Evolutionary conservation across 2,113 vertebrate species (phyloP).

Genomic region (Atlantisia rogersi): DNA sequence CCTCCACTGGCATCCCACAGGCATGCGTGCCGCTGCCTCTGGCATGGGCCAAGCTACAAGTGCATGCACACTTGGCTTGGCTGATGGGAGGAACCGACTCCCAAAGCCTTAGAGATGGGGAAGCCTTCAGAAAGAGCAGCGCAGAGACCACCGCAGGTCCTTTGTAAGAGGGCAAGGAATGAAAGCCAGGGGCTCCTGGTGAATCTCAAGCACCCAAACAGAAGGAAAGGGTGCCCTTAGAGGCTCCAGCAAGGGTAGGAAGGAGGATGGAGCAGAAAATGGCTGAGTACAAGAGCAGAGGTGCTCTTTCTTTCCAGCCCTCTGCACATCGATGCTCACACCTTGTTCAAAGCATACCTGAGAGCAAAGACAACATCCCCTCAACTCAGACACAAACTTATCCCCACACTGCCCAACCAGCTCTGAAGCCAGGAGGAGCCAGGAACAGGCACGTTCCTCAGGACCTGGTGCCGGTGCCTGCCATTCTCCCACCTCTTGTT

Average conservation of each 20-base stretch:
- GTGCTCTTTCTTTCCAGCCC: not conserved
- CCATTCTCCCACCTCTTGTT: not conserved
- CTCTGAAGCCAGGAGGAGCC: not conserved
- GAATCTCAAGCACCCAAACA: not conserved
- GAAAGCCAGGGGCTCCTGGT: not conserved
- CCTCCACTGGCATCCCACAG: not conserved
- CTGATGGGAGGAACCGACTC: not conserved
- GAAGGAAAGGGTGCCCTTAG: not conserved
- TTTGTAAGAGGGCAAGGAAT: not conserved
- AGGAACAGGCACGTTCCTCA: rapidly evolving
- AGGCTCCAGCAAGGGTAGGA: not conserved
- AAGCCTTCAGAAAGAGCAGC: not conserved
- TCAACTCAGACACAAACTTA: not conserved
- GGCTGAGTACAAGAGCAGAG: not conserved
- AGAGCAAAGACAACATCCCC: not conserved
- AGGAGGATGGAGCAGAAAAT: not conserved
- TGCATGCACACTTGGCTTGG: rapidly evolving
- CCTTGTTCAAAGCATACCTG: not conserved
- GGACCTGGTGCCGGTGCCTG: not conserved
- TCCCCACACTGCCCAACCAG: not conserved
- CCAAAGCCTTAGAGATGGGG: rapidly evolving
- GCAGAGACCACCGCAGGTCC: rapidly evolving
- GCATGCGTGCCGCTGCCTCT: rapidly evolving
- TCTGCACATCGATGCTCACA: not conserved
- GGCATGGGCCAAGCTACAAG: too few species aligned